Base-by-base conservation (phyloP, 2,113 vertebrate genomes). In the Nycticryphes semicollaris region DNA sequence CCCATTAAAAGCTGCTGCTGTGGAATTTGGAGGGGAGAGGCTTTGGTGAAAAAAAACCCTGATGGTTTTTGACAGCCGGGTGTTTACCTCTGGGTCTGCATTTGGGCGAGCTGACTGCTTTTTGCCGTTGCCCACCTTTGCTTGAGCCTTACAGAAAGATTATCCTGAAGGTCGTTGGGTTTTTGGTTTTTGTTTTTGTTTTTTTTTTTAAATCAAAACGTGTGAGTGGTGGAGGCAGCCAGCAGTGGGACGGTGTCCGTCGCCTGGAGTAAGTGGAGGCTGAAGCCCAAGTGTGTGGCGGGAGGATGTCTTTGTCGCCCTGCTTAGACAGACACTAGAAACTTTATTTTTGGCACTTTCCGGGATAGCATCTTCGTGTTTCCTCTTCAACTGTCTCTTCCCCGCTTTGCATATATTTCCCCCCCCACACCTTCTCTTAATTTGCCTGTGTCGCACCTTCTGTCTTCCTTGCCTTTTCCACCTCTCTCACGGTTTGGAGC, bases 51-150 rank as follows among this genome's bases (percentile, higher is more conserved):
- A 94, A 51, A 90, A 85, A 94, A 51, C 78, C 51, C 68, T 83
- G 57, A 63, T 56, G 79, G 83, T 41, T 94, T 75, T 76, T 95
- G 89, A 78, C 83, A 92, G 80, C 57, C 3, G 18, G n/a, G 35
- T 91, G 72, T 83, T 93, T 95, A 89, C 87, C 69, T 94, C 87
- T 87, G 79, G 73, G 21, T 96, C 84, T 86, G 86, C 47, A 13
- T 73, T 92, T 82, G 31, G 51, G 66, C 8, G 6, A 87, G 78
- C 72, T 67, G 87, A 35, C 60, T 80, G 57, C 25, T 81, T 76
- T 84, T 78, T 84, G 90, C 90, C 94, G 69, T 72, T 76, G 94
- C 89, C 81, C 89, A 9, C 33, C 50, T 94, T 96, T 82, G 84
- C 83, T 59, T 31, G 51, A 92, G 86, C 80, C 43, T 91, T 82